Percentiles rank a stretch among this genome's conserved stretches.
Evolutionary conservation across 2,888 invertebrate genomes (phyloP).

Genomic region (Stenodema calcarata): DNA sequence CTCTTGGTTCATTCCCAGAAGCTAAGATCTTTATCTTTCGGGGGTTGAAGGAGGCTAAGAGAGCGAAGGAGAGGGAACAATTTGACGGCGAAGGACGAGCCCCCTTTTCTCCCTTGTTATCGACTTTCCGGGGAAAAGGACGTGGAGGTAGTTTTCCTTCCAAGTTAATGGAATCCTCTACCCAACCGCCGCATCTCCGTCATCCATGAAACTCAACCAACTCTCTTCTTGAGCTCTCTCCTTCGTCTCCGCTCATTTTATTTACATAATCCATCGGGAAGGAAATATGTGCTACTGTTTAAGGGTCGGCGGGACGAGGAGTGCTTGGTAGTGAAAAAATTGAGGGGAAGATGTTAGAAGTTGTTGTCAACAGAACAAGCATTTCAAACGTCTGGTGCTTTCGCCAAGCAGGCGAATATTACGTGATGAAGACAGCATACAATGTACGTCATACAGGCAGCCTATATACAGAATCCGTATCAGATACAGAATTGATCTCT

Average conservation of each 20-base stretch:
- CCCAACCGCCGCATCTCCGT: conserved; percentile 24
- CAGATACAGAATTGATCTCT: too few relatives aligned
- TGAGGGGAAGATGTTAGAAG: neutral
- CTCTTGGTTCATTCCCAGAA: conserved; percentile 20
- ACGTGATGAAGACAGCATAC: too few relatives aligned
- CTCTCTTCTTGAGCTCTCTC: neutral
- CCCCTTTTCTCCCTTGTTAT: conserved; percentile 40
- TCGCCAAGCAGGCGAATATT: too few relatives aligned
- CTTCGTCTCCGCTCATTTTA: neutral
- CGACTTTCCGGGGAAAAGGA: conserved; percentile 33
- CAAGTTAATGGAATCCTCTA: conserved; percentile 44
- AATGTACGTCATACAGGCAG: too few relatives aligned
- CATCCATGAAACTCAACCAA: conserved; percentile 29
- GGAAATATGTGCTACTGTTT: neutral
- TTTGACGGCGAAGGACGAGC: conserved; percentile 41
- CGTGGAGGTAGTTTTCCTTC: conserved; percentile 43
- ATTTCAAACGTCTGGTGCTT: too few relatives aligned
- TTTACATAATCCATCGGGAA: conserved; percentile 3
- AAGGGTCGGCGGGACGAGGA: neutral
- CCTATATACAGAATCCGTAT: too few relatives aligned
- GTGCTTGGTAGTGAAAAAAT: neutral
- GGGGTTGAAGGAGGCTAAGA: conserved; percentile 8
- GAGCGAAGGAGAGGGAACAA: conserved; percentile 23
- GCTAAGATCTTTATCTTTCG: conserved; percentile 34
- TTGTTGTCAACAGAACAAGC: neutral